Conservation (phyloP, 1,140 invertebrate genomes). For the Ceratina japonica region DNA sequence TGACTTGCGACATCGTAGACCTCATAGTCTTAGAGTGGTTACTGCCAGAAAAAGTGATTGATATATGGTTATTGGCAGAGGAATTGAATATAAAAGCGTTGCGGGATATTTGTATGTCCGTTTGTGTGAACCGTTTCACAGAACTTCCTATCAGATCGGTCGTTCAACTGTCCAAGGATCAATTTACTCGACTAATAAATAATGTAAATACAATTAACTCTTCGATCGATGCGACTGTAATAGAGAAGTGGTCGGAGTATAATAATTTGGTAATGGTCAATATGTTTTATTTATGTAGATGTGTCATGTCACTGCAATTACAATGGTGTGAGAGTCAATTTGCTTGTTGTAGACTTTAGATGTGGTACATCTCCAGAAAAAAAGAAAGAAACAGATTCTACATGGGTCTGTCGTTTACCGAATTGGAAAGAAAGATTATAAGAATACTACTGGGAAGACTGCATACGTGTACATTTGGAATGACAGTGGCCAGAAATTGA, state of each 20-base stretch:
- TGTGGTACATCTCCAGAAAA: too few species aligned
- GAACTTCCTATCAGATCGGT: conserved; percentile 52
- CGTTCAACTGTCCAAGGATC: conserved; percentile 25
- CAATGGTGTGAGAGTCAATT: too few species aligned
- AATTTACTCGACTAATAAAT: conserved; percentile 55
- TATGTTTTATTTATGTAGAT: too few species aligned
- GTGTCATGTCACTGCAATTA: too few species aligned
- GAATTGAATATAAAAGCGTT: conserved; percentile 51
- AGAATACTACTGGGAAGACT: background rate
- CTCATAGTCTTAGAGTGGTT: conserved; percentile 54
- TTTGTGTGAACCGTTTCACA: conserved; percentile 63
- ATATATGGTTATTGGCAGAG: conserved; percentile 64
- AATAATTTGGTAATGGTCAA: conserved; percentile 18
- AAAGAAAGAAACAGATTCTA: too few species aligned
- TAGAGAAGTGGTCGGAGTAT: conserved; percentile 25
- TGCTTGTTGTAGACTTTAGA: too few species aligned
- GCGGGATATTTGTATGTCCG: conserved; percentile 53
- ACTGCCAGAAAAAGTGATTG: conserved; percentile 44
- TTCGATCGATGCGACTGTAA: conserved; percentile 4
- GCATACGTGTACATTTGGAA: conserved; percentile 47
- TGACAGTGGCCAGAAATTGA: background rate
- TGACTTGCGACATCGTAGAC: conserved; percentile 50
- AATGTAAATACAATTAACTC: conserved; percentile 58
- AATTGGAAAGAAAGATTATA: conserved; percentile 54
- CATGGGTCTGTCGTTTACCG: background rate